Evolutionary conservation across 2,113 vertebrate genomes (phyloP), one percentile per base, ranked within the genome.

Genomic region (Trogon surrucura): DNA sequence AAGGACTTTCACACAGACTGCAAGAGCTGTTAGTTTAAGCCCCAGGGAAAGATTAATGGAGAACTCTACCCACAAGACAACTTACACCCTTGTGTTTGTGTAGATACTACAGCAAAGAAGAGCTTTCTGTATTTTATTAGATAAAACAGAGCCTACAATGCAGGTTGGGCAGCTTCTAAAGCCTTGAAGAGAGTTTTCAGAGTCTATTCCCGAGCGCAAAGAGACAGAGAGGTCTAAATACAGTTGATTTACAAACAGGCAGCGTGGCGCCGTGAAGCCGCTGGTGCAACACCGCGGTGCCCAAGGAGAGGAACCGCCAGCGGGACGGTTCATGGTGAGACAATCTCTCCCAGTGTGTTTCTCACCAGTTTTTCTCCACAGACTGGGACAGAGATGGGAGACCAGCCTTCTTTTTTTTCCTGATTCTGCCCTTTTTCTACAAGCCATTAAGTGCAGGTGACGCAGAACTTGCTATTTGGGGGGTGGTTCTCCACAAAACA

Each of bases 41-140:
- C 72, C 61, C 26, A 58, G 69, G 38, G 57, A 60, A 94, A 96
- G 95, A 92, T 92, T 65, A 87, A 94, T 69, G 61, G 69, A 93
- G 53, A 95, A 32, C 80, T 86, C 72, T 4, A 57, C 16, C 38
- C 85, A 54, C 53, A 47, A 50, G 72, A 90, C n/a, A 26, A 93
- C 88, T 94, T 92, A 88, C 6, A 44, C 41, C 57, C 61, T 70
- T 94, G 80, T 44, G 54, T n/a, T n/a, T 51, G 61, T n/a, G 71
- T 6, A 80, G 70, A 85, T 51, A 62, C 48, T 57, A n/a, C 30
- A 81, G 73, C 57, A 72, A 75, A 75, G 62, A 82, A 17, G 15
- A 88, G 62, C 54, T 91, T 93, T 87, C 64, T 92, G 2, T 65
- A 65, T 91, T 91, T 91, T 86, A 87, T 61, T 75, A 89, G 75